Conservation (phyloP, 2,113 vertebrate genomes). For the Oenanthe melanoleuca region DNA sequence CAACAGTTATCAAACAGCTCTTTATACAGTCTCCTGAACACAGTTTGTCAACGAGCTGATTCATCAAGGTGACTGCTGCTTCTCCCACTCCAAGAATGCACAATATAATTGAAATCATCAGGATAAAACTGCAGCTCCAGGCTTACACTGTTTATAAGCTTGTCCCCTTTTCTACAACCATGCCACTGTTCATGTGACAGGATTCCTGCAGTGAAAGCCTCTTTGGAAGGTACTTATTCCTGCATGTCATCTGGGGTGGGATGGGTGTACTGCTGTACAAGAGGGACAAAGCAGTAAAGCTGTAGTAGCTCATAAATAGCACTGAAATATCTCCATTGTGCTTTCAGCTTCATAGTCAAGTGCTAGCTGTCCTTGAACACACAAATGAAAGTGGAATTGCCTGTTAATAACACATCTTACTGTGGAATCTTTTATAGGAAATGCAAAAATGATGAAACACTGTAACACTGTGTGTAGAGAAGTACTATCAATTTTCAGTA, state of each 20-base stretch:
- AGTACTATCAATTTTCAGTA: background rate
- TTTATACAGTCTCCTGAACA: background rate
- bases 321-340: background rate
- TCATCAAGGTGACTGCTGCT: slow-evolving; percentile 22
- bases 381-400: background rate
- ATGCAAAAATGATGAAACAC: background rate
- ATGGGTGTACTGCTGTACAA: background rate
- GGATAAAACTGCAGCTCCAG: background rate
- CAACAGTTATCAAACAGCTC: background rate
- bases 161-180: background rate
- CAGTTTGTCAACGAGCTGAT: background rate
- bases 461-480: background rate
- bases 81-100: background rate
- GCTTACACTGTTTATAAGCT: background rate
- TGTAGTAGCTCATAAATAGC: background rate
- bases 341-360: background rate
- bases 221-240: background rate
- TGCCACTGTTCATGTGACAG: background rate
- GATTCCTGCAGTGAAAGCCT: background rate
- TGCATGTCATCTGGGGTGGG: background rate
- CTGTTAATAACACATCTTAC: background rate
- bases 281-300: background rate
- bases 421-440: background rate
- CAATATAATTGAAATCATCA: background rate
- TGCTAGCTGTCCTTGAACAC: background rate